phyloP scores from a whole-genome alignment of 2,113 vertebrate species.

The Microcebus ravelobensis region DNA sequence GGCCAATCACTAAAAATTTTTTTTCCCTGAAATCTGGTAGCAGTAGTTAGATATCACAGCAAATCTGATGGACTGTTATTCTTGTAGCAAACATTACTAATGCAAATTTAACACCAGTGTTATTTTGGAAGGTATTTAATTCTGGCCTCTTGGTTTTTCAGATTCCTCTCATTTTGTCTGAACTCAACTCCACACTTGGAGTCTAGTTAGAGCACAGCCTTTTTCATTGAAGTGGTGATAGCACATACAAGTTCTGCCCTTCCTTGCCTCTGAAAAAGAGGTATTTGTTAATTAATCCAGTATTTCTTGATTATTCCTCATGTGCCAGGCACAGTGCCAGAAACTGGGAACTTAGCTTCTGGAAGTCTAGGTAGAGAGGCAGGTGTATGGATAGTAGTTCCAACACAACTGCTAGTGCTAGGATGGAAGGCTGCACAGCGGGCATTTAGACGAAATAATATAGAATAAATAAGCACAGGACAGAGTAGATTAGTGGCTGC shows the following conservation, averaged over 20 bases:
- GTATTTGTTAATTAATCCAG: background rate
- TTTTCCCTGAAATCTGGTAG: background rate
- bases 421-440: background rate
- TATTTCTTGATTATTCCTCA: background rate
- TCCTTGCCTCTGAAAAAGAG: background rate
- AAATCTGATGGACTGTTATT: background rate
- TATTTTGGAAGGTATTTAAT: background rate
- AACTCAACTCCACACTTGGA: background rate
- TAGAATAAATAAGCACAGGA: fast-evolving
- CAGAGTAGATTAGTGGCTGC: background rate
- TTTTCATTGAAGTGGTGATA: background rate
- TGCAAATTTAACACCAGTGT: background rate
- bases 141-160: background rate
- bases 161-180: background rate
- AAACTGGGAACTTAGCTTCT: background rate
- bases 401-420: background rate
- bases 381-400: background rate
- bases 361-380: background rate
- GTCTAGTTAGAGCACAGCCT: background rate
- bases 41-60: fast-evolving
- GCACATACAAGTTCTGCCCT: background rate
- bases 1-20: fast-evolving
- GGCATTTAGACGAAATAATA: background rate
- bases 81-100: background rate
- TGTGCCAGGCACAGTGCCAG: background rate